Percentiles rank a stretch among this genome's conserved stretches.
Evolutionary conservation across 2,113 vertebrate genomes (phyloP).

Genomic region (Indicator indicator): DNA sequence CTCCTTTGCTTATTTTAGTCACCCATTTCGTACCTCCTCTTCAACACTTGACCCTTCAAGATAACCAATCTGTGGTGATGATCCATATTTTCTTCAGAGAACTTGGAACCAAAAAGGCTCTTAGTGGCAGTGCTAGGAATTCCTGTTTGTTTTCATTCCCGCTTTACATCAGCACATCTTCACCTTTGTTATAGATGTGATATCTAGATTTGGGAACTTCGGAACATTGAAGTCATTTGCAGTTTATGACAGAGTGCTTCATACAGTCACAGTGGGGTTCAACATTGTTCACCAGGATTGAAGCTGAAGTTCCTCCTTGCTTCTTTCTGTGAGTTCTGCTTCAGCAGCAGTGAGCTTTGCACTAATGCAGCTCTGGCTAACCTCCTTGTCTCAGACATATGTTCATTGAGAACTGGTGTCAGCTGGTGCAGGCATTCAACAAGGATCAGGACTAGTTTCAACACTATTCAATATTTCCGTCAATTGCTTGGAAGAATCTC

Average conservation of each 20-base stretch:
- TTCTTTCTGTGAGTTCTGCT: background rate
- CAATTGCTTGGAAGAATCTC: background rate
- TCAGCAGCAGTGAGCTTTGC: background rate
- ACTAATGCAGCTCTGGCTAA: background rate
- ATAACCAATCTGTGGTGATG: conserved; percentile 58
- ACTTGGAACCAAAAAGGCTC: background rate
- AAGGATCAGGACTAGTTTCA: background rate
- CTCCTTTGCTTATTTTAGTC: conserved; percentile 56
- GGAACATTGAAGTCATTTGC: background rate
- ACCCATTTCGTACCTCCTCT: conserved; percentile 62
- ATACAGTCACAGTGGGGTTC: background rate
- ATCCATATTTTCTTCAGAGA: background rate
- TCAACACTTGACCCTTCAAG: conserved; percentile 62
- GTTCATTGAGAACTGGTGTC: background rate
- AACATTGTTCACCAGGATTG: background rate
- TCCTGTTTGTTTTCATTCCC: background rate
- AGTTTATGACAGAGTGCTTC: background rate
- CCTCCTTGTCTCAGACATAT: background rate
- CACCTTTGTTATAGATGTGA: background rate
- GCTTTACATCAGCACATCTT: background rate
- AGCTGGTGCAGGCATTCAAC: background rate
- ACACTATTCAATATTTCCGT: background rate
- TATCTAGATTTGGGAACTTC: background rate
- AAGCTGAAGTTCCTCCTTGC: conserved; percentile 16
- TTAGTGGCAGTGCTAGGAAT: background rate